Evolutionary conservation across 1,140 invertebrate genomes (phyloP).

Genomic region (Kradibia gibbosae): DNA sequence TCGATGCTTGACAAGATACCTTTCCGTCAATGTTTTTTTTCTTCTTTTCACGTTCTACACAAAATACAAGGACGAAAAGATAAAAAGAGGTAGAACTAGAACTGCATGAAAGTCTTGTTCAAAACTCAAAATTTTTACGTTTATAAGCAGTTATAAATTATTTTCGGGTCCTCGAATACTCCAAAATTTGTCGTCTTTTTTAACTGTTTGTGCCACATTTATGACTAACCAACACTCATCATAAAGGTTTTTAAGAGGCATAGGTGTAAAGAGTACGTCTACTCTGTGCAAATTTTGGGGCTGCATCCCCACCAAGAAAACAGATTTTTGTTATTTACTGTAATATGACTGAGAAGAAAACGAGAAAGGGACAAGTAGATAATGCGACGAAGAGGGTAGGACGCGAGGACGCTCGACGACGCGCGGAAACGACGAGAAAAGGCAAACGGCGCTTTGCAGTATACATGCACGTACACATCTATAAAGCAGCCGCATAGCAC

Average conservation of each 20-base stretch:
- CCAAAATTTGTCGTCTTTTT: constrained; percentile 25
- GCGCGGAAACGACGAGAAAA: constrained; percentile 48
- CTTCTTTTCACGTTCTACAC: not conserved
- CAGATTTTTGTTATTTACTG: constrained; percentile 4
- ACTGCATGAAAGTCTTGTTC: constrained; percentile 18
- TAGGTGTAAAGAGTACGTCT: not conserved
- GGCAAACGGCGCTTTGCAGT: constrained; percentile 39
- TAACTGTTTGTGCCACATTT: not conserved
- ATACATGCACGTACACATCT: constrained; percentile 23
- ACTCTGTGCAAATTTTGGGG: not conserved
- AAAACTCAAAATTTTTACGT: constrained; percentile 7
- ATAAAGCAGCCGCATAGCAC: not conserved
- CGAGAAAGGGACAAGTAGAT: constrained; percentile 24
- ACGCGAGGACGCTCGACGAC: constrained; percentile 36
- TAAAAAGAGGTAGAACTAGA: constrained; percentile 26
- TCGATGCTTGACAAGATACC: not conserved
- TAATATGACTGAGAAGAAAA: not conserved
- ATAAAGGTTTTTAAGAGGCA: constrained; percentile 8
- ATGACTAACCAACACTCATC: not conserved
- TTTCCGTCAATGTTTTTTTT: not conserved
- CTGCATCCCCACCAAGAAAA: constrained; percentile 20
- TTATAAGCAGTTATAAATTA: constrained; percentile 38
- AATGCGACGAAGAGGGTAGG: constrained; percentile 11
- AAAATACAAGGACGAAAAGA: constrained; percentile 27
- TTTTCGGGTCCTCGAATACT: constrained; percentile 24